phyloP scores from a whole-genome alignment of 2,113 vertebrate species.

The Macquaria ambigua region DNA sequence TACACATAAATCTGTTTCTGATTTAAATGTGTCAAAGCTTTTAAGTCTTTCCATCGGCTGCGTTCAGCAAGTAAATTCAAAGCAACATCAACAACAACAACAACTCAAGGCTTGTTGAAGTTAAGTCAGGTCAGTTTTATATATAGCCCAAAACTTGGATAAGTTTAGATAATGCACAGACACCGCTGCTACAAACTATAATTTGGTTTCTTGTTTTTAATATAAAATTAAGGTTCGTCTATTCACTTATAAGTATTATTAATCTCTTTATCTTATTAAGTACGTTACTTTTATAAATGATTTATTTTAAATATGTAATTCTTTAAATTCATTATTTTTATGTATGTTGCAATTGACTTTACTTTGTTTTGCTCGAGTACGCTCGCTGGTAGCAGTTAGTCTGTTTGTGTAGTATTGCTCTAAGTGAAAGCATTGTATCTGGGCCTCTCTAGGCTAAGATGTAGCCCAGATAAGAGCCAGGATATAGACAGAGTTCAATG shows the following conservation, averaged over 20 bases:
- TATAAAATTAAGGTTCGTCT: background rate
- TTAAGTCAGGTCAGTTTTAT: background rate
- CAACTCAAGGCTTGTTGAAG: background rate
- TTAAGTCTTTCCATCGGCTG: background rate
- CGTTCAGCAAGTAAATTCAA: background rate
- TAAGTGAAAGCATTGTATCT: conserved; percentile 28
- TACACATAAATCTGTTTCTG: background rate
- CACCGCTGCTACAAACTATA: background rate
- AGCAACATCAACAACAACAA: background rate
- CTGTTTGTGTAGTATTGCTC: conserved; percentile 39
- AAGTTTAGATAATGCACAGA: background rate
- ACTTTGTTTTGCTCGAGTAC: background rate
- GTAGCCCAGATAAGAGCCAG: conserved; percentile 54
- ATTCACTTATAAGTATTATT: background rate
- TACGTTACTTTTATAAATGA: background rate
- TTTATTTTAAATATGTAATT: too few relatives aligned
- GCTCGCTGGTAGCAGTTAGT: background rate
- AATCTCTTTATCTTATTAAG: background rate
- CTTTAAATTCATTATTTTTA: background rate
- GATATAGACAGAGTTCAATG: conserved; percentile 35
- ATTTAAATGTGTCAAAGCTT: background rate
- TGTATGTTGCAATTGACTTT: background rate
- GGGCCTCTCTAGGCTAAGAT: conserved; percentile 61
- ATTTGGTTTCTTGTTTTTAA: background rate
- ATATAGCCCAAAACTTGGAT: background rate